Evolutionary conservation across 2,113 vertebrate genomes (phyloP).

Genomic region (Tychaedon coryphoeus): DNA sequence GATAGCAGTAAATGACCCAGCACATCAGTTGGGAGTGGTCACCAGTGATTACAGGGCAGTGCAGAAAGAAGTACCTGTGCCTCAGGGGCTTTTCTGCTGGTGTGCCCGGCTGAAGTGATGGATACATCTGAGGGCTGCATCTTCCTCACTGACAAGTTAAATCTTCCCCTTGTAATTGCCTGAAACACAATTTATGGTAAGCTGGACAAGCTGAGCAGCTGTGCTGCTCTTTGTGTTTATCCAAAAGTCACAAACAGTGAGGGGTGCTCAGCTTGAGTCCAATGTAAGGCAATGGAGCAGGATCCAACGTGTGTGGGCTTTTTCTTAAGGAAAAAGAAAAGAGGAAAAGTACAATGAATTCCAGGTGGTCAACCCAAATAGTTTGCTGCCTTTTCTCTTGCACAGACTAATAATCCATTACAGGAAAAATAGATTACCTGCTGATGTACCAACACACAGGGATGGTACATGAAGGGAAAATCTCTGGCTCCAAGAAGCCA

Average conservation of each 20-base stretch:
- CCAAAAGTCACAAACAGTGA: not conserved
- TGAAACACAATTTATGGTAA: not conserved
- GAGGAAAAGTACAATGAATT: not conserved
- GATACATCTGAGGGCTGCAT: rapidly evolving
- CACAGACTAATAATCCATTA: not conserved
- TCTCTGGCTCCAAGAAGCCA: not conserved
- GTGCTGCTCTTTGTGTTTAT: not conserved
- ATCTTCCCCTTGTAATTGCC: not conserved
- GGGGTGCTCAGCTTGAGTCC: not conserved
- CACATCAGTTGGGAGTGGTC: not conserved
- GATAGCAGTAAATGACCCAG: not conserved
- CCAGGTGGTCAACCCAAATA: not conserved
- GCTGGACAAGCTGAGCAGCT: not conserved
- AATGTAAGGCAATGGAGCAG: not conserved
- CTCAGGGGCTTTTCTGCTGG: not conserved
- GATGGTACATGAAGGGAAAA: not conserved
- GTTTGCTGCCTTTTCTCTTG: not conserved
- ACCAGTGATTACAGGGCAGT: rapidly evolving
- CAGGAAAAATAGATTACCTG: not conserved
- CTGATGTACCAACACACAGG: not conserved
- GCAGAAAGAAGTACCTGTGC: not conserved
- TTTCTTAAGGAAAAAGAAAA: not conserved
- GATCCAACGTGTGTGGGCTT: not conserved
- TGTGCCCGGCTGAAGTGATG: not conserved
- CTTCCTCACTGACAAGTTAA: not conserved